phyloP scores from a whole-genome alignment of 2,888 invertebrate genomes.

The Campaea margaritaria region DNA sequence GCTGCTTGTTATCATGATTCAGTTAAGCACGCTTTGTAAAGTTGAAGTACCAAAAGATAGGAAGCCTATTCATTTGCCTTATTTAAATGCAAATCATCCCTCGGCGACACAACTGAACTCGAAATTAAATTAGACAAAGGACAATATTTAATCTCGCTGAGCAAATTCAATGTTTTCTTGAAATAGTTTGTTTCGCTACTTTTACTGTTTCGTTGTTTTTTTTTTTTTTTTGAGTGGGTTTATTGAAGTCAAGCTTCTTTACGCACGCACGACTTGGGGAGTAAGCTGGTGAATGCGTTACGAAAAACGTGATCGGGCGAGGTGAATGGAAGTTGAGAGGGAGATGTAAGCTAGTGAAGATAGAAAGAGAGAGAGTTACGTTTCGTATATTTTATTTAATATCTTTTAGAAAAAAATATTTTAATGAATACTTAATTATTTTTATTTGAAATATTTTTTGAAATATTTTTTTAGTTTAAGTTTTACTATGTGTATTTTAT shows the following conservation, averaged over 20 bases:
- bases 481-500: too few species aligned
- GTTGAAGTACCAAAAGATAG: constrained; percentile 16
- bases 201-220: constrained; percentile 5
- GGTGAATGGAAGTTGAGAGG: too few species aligned
- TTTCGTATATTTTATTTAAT: too few species aligned
- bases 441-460: too few species aligned
- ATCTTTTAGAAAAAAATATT: too few species aligned
- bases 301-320: too few species aligned
- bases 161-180: constrained; percentile 14
- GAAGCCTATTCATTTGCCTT: constrained; percentile 17
- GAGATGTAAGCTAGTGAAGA: too few species aligned
- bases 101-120: constrained; percentile 19
- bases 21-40: constrained; percentile 5
- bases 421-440: too few species aligned
- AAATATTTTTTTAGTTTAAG: too few species aligned
- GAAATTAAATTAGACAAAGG: constrained; percentile 18
- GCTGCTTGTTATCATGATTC: constrained; percentile 10
- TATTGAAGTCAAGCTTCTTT: neutral
- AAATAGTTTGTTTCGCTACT: constrained; percentile 8
- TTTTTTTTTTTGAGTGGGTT: constrained; percentile 1
- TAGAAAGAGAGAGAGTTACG: too few species aligned
- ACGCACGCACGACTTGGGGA: too few species aligned
- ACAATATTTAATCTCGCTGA: constrained; percentile 20
- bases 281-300: too few species aligned
- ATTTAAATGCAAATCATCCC: constrained; percentile 29